phyloP scores from a whole-genome alignment of 1,140 invertebrate genomes.

The Archivesica marissinica region DNA sequence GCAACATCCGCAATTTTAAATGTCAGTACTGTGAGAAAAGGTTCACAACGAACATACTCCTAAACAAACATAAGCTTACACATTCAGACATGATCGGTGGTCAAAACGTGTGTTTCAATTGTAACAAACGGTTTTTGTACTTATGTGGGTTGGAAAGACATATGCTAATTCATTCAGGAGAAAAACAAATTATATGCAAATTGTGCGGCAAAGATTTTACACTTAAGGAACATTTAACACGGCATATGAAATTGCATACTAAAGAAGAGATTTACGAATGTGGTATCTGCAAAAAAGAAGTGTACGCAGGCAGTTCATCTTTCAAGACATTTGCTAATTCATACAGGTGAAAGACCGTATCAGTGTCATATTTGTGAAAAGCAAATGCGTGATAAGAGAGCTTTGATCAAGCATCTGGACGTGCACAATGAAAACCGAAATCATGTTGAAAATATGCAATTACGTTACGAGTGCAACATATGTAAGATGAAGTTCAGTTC shows the following conservation, averaged over 20 bases:
- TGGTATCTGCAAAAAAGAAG: neutral
- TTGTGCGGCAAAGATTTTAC: neutral
- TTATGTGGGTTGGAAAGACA: neutral
- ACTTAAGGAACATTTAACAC: neutral
- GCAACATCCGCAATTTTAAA: neutral
- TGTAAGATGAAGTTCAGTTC: neutral
- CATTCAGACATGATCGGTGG: neutral
- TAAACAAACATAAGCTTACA: constrained; percentile 7
- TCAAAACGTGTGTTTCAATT: neutral
- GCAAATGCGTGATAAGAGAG: neutral
- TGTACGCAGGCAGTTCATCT: neutral
- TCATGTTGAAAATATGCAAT: neutral
- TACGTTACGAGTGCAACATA: neutral
- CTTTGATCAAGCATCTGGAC: neutral
- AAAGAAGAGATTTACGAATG: neutral
- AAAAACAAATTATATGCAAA: neutral
- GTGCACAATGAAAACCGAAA: neutral
- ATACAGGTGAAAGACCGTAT: neutral
- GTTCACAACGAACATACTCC: neutral
- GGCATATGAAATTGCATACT: neutral
- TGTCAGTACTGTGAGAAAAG: neutral
- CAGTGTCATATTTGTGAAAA: neutral
- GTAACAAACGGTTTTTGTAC: neutral
- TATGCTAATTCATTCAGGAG: neutral
- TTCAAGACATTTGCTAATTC: neutral